These are phyloP conservation scores for Yponomeuta evonymella DNA, from an alignment of 2,888 invertebrate species.

Conservation along the genomic window DNA sequence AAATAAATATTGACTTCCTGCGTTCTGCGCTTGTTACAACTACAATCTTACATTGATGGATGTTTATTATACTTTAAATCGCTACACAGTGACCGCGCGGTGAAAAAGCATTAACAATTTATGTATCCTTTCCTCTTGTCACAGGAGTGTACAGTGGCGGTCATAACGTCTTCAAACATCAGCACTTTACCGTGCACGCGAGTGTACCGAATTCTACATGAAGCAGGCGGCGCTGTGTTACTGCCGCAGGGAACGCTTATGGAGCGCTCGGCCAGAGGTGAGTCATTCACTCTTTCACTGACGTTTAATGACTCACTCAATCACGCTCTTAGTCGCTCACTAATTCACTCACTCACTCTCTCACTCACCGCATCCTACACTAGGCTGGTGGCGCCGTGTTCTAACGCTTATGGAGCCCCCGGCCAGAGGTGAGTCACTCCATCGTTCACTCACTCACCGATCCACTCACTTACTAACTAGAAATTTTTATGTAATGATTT, in stretches of 20 bases:
- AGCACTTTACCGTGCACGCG: conserved; percentile 87
- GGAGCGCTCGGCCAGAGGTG: conserved; percentile 45
- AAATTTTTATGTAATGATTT: no score
- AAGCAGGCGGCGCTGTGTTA: conserved; percentile 90
- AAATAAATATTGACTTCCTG: no score
- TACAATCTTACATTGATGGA: no score
- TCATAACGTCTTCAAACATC: conserved; percentile 90
- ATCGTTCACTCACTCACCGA: no score
- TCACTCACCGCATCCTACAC: no score
- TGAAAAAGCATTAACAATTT: background rate
- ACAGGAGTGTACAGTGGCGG: conserved; percentile 86
- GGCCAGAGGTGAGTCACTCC: no score
- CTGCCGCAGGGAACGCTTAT: conserved; percentile 82
- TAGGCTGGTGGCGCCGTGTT: no score
- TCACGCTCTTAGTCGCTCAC: background rate
- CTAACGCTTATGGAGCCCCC: no score
- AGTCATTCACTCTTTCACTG: conserved; percentile 2
- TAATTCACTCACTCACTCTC: background rate
- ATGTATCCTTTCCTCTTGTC: conserved; percentile 23
- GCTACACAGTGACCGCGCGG: background rate
- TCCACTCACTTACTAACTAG: no score
- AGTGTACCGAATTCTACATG: conserved; percentile 80
- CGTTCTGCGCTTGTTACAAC: no score
- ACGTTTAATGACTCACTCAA: background rate
- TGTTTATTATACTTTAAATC: no score